Base-by-base conservation (phyloP, 2,888 invertebrate species). In the Monopis laevigella region DNA sequence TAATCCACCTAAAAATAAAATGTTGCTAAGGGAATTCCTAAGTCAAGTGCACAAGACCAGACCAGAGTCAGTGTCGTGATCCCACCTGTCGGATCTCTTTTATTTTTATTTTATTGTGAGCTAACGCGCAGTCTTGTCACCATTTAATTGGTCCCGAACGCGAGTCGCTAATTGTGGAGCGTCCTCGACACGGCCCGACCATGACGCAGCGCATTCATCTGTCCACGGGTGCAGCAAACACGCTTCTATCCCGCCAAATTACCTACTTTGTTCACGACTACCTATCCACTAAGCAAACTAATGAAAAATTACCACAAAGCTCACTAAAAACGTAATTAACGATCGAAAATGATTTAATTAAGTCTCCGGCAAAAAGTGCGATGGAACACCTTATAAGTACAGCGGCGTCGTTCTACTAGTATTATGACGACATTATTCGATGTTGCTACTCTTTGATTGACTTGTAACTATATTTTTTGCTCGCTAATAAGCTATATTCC, bases 401-500 rank as follows among this genome's bases (percentile, higher is more conserved):
- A 16, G n/a, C 6, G 19, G 18, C 35, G 36, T 24, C 17, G 19
- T 27, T n/a, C 14, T 2, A 39, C 24, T 29, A 4, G 14, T 5
- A 26, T 27, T 12, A 12, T 17, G 40, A 26, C 27, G 40, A 36
- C 12, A 36, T 36, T 36, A 36, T 36, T 18, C 29, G 18, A 26
- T 18, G 17, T 11, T 26, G 50, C 57, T 48, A 54, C 55, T 50
- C 19, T 63, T 59, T 68, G 72, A 73, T 72, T 72, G 73, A 73
- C 72, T 73, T 59, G 70, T 73, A 51, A 64, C 62, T 57, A 50
- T 40, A 47, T 50, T 62, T 59, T 58, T 56, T 58, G 52, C 44
- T 27, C 52, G 42, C 52, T 58, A 56, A 57, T 56, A 55, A 57
- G 52, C 52, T 48, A 44, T 50, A 45, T 53, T 56, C 52, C 52